Evolutionary conservation across 2,797 vertebrate species (phyloP), one percentile per base, ranked within the genome.

Genomic region (Acrossocheilus wenchowensis): DNA sequence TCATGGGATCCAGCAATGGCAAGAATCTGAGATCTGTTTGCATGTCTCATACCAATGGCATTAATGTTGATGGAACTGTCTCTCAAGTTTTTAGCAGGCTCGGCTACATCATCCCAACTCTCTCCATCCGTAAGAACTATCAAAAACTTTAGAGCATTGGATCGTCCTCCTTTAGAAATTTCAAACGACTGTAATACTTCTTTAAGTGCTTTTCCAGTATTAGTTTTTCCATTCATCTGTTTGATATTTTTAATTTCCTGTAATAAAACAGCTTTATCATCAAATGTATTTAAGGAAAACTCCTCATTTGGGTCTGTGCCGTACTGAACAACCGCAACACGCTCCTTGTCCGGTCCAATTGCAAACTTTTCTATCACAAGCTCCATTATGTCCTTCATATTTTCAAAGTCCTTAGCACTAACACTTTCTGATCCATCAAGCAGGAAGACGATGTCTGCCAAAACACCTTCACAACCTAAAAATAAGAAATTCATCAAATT

Each of bases 81-180:
- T 83, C 97, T 95, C 19, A 98, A 91, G 0, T 23, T 80, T 1
- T 66, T 62, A 0, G 97, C 96, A 0, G 96, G 94, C 1, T 2
- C 4, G 30, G n/a, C 75, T 5, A 98, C 96, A 0, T 91, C 77
- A 82, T 98, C 97, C 3, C 96, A 89, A 8, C 97, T 92, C 54
- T 90, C 90, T 0, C 97, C 97, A 0, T 97, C 96, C 0, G 97
- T 97, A 68, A 98, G 92, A 30, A 97, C 89, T 6, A 98, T 92
- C 48, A 98, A 91, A 69, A 95, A 93, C 91, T 97, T 95, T 17
- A 90, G 94, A 62, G 96, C 87, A 0, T 77, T 54, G 0, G 93
- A 81, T 23, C 97, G 87, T 5, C 94, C 92, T 86, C 94, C 93
- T 8, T 12, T 23, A 19, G 73, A 4, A 15, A 57, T 2, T 48